These are phyloP conservation scores for Thymelicus acteon DNA, from an alignment of 2,888 invertebrate species.

Conservation along the genomic window DNA sequence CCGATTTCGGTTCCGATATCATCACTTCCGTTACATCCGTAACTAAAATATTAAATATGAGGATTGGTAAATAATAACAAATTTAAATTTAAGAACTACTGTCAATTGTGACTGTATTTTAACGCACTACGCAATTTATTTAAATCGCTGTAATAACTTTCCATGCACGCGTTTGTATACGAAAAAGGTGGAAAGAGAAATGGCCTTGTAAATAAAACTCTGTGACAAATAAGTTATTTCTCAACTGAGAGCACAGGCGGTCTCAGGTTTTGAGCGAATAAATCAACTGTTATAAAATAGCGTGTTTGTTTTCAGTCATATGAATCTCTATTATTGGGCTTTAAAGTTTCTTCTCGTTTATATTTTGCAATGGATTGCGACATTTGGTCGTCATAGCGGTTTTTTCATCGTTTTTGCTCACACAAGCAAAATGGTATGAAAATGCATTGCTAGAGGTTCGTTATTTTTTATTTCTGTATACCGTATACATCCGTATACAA, in stretches of 20 bases:
- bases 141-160: slow-evolving; percentile 25
- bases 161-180: slow-evolving; percentile 19
- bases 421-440: not conserved
- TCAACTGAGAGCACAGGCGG: slow-evolving; percentile 26
- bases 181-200: slow-evolving; percentile 30
- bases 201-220: slow-evolving; percentile 35
- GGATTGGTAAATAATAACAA: too few species aligned
- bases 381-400: not conserved
- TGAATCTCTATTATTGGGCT: slow-evolving; percentile 29
- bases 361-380: slow-evolving; percentile 6
- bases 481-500: too few species aligned
- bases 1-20: too few species aligned
- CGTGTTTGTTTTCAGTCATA: slow-evolving; percentile 25
- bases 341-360: slow-evolving; percentile 13
- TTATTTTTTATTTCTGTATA: not conserved
- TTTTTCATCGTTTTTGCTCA: not conserved
- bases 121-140: slow-evolving; percentile 23
- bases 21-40: too few species aligned
- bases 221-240: slow-evolving; percentile 36
- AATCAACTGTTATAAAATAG: slow-evolving; percentile 27
- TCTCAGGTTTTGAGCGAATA: slow-evolving; percentile 31
- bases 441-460: not conserved
- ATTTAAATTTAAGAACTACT: not conserved
- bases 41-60: too few species aligned
- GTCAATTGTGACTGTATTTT: slow-evolving; percentile 5